A percentile compares a stretch with the other conserved stretches of the same genome.
phyloP scores from a whole-genome alignment of 2,888 invertebrate genomes.

The Synanthedon myopaeformis region DNA sequence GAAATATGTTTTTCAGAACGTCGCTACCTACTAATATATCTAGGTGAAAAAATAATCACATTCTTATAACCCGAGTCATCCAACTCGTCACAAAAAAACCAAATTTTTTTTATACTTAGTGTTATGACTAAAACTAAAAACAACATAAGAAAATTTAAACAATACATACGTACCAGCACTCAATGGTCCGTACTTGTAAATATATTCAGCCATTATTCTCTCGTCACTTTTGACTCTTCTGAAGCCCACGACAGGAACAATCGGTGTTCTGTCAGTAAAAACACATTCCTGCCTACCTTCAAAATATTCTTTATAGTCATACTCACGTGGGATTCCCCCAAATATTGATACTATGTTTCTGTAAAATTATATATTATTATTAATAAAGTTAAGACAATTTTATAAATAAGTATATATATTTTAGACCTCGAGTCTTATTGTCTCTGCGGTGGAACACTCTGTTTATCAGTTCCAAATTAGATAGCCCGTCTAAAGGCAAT shows the following conservation, averaged over 20 bases:
- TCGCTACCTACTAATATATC: no score
- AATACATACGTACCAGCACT: constrained; percentile 17
- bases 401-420: constrained; percentile 2
- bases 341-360: constrained; percentile 18
- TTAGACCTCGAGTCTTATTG: no score
- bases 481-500: no score
- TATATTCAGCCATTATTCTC: constrained; percentile 12
- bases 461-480: no score
- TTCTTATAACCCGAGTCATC: no score
- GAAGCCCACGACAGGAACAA: constrained; percentile 18
- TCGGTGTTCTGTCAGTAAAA: constrained; percentile 8
- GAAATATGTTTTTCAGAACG: no score
- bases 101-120: no score
- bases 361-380: constrained; percentile 3
- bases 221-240: constrained; percentile 16
- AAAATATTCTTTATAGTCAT: constrained; percentile 18
- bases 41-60: no score
- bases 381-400: not conserved
- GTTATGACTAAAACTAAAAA: no score
- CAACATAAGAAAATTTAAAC: not conserved
- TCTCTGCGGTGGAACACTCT: no score
- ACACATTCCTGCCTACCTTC: constrained; percentile 9
- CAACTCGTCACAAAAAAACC: no score
- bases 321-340: constrained; percentile 21
- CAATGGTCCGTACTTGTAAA: constrained; percentile 18